Evolutionary conservation across 2,113 vertebrate genomes (phyloP), one percentile per base, ranked within the genome.

Genomic region (Thunnus maccoyii): DNA sequence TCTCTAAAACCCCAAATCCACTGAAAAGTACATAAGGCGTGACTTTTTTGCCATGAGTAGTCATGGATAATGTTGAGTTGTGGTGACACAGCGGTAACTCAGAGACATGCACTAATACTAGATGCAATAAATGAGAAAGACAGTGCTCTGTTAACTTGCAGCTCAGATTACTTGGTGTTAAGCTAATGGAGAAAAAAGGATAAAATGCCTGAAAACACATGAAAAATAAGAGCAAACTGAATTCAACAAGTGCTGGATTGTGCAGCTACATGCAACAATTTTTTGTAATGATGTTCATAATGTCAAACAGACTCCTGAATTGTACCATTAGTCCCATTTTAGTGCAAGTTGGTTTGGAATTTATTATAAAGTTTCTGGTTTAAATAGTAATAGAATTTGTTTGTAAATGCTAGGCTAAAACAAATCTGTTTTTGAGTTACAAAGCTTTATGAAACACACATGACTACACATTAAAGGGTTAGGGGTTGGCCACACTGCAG

Each of bases 381-480:
- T 69, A 63, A 63, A 58, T 46, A 77, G 22, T n/a, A 41, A 64
- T 57, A 68, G 0, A 80, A 66, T 66, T 51, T 83, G 51, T 85
- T 88, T 85, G 74, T 72, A 60, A 78, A 80, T 69, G 66, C 32
- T n/a, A 15, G 16, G 56, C 47, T 76, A 48, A 63, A 86, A 83
- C 73, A 20, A 88, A 86, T 82, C 79, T 85, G 80, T 64, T 82
- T 83, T 18, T 51, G 48, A 77, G 72, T 75, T 74, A 27, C 44
- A 6, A 60, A 0, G 64, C 62, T 55, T 72, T 70, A 62, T 61
- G 57, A 85, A 83, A 76, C 47, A 62, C 70, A 77, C 73, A 72
- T 76, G 60, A 63, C 16, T 60, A n/a, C 47, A 76, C 66, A 76
- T 86, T 74, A 76, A 85, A 82, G 17, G 70, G 15, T 84, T 79